Evolutionary conservation across 2,888 invertebrate species (phyloP).

Genomic region (Tetramorium bicarinatum): DNA sequence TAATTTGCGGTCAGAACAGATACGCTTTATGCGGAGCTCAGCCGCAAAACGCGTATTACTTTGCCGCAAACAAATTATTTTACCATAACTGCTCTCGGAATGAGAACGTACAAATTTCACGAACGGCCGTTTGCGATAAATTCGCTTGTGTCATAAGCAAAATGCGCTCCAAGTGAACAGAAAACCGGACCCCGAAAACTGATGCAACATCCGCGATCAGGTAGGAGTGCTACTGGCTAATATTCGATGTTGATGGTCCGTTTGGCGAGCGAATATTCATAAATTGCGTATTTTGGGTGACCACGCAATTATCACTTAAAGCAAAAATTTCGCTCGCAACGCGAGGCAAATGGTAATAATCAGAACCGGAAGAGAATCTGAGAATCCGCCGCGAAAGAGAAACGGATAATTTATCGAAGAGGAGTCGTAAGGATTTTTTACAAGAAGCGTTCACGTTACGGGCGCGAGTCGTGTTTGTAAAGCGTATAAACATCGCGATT

Average conservation of each 20-base stretch:
- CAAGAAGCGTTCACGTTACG: conserved; percentile 13
- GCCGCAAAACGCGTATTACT: conserved; percentile 31
- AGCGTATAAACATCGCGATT: conserved; percentile 31
- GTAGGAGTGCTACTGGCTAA: not conserved
- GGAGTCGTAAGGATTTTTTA: not conserved
- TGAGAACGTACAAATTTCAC: conserved; percentile 61
- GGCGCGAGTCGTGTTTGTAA: not conserved
- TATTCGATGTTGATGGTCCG: not conserved
- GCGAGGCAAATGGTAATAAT: conserved; percentile 31
- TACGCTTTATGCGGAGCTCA: conserved; percentile 7
- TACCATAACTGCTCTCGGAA: conserved; percentile 27
- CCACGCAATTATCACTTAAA: conserved; percentile 24
- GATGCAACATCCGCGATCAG: not conserved
- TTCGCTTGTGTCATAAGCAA: conserved; percentile 49
- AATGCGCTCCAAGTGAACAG: conserved; percentile 24
- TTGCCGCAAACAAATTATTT: conserved; percentile 58
- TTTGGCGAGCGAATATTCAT: conserved; percentile 5
- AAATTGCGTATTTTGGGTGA: conserved; percentile 27
- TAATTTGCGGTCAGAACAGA: conserved; percentile 63
- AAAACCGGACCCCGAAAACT: conserved; percentile 29
- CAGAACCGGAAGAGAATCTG: conserved; percentile 24
- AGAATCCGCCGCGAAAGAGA: conserved; percentile 16
- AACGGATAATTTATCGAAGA: conserved; percentile 35
- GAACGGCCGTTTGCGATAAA: conserved; percentile 54
- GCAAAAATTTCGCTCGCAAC: conserved; percentile 40